phyloP scores from a whole-genome alignment of 2,888 invertebrate species.

The Anthrax anthrax region DNA sequence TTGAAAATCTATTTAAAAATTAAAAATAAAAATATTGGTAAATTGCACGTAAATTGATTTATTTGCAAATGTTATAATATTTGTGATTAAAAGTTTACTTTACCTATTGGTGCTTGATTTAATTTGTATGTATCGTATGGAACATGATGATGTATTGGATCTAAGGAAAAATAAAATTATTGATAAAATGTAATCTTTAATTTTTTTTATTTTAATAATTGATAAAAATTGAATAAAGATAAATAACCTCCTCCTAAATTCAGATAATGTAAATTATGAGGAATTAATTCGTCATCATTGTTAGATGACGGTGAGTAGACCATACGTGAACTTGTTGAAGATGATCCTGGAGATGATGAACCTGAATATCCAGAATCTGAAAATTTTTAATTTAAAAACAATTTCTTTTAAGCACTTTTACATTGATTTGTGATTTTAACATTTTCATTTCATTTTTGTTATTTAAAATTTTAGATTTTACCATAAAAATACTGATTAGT shows the following conservation, averaged over 20 bases:
- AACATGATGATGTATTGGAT: too few species aligned
- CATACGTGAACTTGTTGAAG: constrained; percentile 9
- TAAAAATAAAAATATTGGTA: too few species aligned
- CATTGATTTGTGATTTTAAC: too few species aligned
- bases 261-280: constrained; percentile 1
- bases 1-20: neutral
- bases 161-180: too few species aligned
- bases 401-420: too few species aligned
- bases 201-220: neutral
- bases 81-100: neutral
- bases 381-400: neutral
- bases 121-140: too few species aligned
- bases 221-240: neutral
- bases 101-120: neutral
- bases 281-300: constrained; percentile 1
- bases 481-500: constrained; percentile 9
- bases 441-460: neutral
- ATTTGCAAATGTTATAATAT: neutral
- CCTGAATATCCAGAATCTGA: constrained; percentile 10
- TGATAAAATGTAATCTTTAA: too few species aligned
- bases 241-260: constrained; percentile 2
- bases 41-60: too few species aligned
- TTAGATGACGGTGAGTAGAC: constrained; percentile 9
- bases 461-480: neutral
- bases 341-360: constrained; percentile 8